phyloP scores from a whole-genome alignment of 1,140 invertebrate genomes.

The Agrypnia vestita region DNA sequence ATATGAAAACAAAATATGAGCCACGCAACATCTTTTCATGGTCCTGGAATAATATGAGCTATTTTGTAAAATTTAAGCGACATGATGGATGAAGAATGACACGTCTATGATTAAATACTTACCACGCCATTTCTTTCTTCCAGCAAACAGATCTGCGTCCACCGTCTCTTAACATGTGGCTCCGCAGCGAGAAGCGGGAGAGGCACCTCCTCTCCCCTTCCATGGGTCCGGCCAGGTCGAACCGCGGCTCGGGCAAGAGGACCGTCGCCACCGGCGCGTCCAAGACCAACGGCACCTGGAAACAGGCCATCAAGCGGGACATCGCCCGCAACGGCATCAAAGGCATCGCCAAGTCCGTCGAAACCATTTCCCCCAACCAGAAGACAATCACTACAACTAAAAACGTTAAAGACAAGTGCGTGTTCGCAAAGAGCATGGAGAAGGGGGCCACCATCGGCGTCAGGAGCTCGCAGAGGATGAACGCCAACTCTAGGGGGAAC shows the following conservation, averaged over 20 bases:
- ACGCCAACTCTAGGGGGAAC: slow-evolving; percentile 12
- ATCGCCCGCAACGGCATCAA: slow-evolving; percentile 52
- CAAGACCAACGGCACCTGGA: slow-evolving; percentile 45
- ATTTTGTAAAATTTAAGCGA: too few species aligned
- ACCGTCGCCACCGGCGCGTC: not conserved
- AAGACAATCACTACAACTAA: slow-evolving; percentile 9
- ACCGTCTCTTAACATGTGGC: slow-evolving; percentile 53
- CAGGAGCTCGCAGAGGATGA: slow-evolving; percentile 24
- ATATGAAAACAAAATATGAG: too few species aligned
- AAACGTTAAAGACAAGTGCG: slow-evolving; percentile 44
- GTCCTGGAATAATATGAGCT: too few species aligned
- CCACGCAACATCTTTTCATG: too few species aligned
- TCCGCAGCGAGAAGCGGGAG: slow-evolving; percentile 57
- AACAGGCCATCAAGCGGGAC: slow-evolving; percentile 55
- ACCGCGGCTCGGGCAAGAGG: slow-evolving; percentile 42
- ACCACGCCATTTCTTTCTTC: not conserved
- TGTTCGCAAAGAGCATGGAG: slow-evolving; percentile 49
- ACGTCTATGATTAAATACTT: not conserved
- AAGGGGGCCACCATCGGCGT: slow-evolving; percentile 32
- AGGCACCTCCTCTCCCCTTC: slow-evolving; percentile 49
- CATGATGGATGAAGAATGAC: too few species aligned
- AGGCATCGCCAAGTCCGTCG: slow-evolving; percentile 34
- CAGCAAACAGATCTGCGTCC: not conserved
- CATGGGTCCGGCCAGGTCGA: slow-evolving; percentile 34
- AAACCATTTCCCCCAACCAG: slow-evolving; percentile 24